Evolutionary conservation across 2,113 vertebrate species (phyloP).

Genomic region (Gallinago jamesoni): DNA sequence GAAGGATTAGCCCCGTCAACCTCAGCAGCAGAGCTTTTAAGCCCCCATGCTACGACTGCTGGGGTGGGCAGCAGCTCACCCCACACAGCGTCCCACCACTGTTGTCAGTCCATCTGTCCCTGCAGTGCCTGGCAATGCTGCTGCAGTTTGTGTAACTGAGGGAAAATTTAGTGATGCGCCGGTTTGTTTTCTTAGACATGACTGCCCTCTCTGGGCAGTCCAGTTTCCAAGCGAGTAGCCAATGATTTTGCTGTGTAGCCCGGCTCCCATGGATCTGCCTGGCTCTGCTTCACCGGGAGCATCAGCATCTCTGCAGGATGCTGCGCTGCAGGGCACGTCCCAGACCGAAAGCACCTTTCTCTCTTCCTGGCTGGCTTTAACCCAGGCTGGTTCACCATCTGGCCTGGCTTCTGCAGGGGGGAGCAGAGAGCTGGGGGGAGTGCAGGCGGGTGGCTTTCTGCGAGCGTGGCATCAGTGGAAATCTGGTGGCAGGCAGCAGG

Average conservation of each 20-base stretch:
- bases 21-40: neutral
- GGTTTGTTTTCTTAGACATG: neutral
- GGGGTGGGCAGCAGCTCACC: neutral
- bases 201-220: neutral
- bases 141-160: neutral
- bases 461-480: fast-evolving
- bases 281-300: fast-evolving
- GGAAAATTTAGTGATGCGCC: fast-evolving
- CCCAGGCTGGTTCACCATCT: neutral
- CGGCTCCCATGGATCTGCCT: fast-evolving
- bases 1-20: neutral
- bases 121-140: neutral
- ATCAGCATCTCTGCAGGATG: neutral
- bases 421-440: neutral
- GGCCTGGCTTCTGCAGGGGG: fast-evolving
- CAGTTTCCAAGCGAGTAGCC: neutral
- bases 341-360: neutral
- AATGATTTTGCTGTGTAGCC: neutral
- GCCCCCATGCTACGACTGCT: fast-evolving
- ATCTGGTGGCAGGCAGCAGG: neutral
- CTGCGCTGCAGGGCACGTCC: neutral
- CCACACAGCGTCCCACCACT: neutral
- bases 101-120: neutral
- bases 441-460: neutral
- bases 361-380: neutral